A percentile compares a stretch with the other conserved stretches of the same genome.
These are phyloP conservation scores for Dryocosmus kuriphilus DNA, from an alignment of 2,888 invertebrate genomes.

Conservation along the genomic window DNA sequence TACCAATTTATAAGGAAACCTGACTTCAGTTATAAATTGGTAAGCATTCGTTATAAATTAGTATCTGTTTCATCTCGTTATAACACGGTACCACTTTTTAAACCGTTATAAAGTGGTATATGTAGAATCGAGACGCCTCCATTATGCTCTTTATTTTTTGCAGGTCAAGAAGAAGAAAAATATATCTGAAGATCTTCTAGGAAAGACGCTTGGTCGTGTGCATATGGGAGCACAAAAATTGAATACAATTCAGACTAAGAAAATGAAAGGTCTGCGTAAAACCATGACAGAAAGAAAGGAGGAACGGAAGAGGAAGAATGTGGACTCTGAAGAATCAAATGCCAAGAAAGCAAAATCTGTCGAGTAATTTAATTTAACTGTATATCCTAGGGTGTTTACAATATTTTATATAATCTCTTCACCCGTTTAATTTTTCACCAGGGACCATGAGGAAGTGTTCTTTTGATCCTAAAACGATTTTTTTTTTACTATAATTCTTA, in stretches of 20 bases:
- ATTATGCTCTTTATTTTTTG: constrained; percentile 23
- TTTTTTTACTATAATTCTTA: constrained; percentile 41
- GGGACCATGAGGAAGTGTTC: constrained; percentile 63
- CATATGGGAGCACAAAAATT: constrained; percentile 96
- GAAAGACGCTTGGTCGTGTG: constrained; percentile 92
- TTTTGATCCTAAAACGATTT: constrained; percentile 64
- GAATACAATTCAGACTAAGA: constrained; percentile 90
- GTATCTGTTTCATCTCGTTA: no score
- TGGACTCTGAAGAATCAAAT: neutral
- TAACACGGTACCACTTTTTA: no score
- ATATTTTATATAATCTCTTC: constrained; percentile 19
- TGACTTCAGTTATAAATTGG: no score
- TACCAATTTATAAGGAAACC: no score
- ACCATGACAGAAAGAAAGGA: constrained; percentile 84
- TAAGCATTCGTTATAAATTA: no score
- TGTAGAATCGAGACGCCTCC: no score
- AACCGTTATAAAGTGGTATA: no score
- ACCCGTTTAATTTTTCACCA: constrained; percentile 48
- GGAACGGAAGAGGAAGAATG: constrained; percentile 79
- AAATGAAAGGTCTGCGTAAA: constrained; percentile 93
- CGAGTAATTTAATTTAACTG: neutral
- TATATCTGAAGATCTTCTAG: constrained; percentile 90
- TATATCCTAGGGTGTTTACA: neutral
- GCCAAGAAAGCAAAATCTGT: constrained; percentile 9
- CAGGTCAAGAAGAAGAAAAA: constrained; percentile 93